Evolutionary conservation across 1,140 invertebrate genomes (phyloP).

Genomic region (Polyergus mexicanus): DNA sequence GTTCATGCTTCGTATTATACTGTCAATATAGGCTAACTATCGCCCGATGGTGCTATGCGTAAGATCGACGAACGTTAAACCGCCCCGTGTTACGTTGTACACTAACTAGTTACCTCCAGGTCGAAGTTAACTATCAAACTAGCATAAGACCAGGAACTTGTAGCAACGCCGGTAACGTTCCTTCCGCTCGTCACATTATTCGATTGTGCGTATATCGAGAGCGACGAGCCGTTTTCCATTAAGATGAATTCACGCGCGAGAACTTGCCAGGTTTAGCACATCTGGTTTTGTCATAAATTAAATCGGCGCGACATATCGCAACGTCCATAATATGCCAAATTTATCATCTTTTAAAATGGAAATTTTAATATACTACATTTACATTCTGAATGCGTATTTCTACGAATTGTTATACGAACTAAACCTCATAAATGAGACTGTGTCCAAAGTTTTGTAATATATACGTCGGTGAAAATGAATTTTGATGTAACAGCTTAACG

Average conservation of each 20-base stretch:
- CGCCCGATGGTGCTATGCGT: constrained; percentile 33
- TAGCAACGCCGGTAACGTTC: constrained; percentile 33
- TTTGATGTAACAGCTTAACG: constrained; percentile 27
- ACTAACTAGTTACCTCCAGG: constrained; percentile 63
- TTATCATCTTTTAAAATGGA: constrained; percentile 28
- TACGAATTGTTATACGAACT: constrained; percentile 48
- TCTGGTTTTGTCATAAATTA: constrained; percentile 35
- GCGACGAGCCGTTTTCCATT: constrained; percentile 51
- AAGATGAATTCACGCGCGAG: constrained; percentile 48
- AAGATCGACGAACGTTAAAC: constrained; percentile 60
- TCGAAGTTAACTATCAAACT: constrained; percentile 58
- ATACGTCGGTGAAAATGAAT: constrained; percentile 46
- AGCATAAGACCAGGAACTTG: constrained; percentile 57
- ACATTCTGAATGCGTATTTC: constrained; percentile 40
- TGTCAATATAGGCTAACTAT: constrained; percentile 40
- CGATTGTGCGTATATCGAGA: constrained; percentile 58
- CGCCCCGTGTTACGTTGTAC: constrained; percentile 26
- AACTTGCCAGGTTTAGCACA: constrained; percentile 15
- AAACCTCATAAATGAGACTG: constrained; percentile 46
- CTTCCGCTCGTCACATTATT: constrained; percentile 62
- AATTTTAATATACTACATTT: constrained; percentile 44
- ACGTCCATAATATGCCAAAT: constrained; percentile 54
- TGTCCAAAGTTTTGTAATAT: constrained; percentile 47
- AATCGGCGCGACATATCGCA: constrained; percentile 13
- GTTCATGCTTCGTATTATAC: constrained; percentile 33